Conservation (phyloP, 2,113 vertebrate species). For the Todiramphus chloris region DNA sequence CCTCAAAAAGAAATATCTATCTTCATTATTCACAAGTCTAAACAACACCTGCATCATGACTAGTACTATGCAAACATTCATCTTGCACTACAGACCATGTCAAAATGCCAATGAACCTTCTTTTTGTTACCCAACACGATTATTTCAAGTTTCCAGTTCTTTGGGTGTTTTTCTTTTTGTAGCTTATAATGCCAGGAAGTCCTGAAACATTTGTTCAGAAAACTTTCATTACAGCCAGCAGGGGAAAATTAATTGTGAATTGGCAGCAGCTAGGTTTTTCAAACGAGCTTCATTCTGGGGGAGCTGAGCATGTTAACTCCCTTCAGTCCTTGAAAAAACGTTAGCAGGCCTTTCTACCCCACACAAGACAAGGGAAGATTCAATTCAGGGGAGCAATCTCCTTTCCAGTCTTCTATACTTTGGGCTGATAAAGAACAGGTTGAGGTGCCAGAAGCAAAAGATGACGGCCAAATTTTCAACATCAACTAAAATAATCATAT, state of each 20-base stretch:
- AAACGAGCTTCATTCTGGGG: not conserved
- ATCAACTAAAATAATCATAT: not conserved
- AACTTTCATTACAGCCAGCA: not conserved
- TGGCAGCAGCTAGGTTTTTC: slow-evolving; percentile 8
- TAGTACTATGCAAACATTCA: not conserved
- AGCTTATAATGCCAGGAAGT: not conserved
- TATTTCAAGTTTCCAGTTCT: not conserved
- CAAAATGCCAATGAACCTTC: not conserved
- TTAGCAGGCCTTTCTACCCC: not conserved
- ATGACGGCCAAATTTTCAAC: not conserved
- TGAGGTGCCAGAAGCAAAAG: not conserved
- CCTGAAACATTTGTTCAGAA: slow-evolving; percentile 5
- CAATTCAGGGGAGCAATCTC: not conserved
- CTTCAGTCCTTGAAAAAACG: not conserved
- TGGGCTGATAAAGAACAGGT: not conserved
- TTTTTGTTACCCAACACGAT: not conserved
- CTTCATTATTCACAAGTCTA: not conserved
- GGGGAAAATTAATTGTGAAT: not conserved
- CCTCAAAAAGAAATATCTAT: fast-evolving
- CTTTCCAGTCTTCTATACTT: not conserved
- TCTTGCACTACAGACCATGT: not conserved
- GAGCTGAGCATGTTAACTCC: not conserved
- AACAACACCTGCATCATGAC: not conserved
- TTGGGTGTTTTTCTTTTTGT: not conserved
- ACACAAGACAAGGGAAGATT: not conserved